These are phyloP conservation scores for Drosophila biarmipes DNA, from an alignment of 1,140 invertebrate genomes.

Conservation along the genomic window DNA sequence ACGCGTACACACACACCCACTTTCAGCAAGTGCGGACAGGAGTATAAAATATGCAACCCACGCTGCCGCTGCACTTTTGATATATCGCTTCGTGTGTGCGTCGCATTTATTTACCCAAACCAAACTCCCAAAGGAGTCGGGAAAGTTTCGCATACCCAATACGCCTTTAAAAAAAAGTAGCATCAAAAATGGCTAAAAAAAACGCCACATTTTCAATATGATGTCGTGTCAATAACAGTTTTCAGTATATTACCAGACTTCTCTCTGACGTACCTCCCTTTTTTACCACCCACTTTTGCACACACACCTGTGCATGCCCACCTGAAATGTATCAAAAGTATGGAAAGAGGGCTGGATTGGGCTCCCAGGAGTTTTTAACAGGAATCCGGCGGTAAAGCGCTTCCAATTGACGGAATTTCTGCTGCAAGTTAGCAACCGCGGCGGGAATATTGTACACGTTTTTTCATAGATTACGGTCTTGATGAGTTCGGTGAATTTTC, in stretches of 20 bases:
- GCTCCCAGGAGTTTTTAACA: conserved; percentile 22
- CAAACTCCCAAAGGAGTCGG: conserved; percentile 20
- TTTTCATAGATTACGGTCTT: conserved; percentile 7
- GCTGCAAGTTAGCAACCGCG: conserved; percentile 1
- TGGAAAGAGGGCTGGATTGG: not conserved
- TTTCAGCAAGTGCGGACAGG: conserved; percentile 32
- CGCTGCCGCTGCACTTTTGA: conserved; percentile 41
- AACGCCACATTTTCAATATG: conserved; percentile 73
- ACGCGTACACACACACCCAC: conserved; percentile 27
- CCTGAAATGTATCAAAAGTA: conserved; percentile 1
- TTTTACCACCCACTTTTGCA: not conserved
- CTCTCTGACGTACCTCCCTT: not conserved
- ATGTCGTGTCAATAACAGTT: conserved; percentile 80
- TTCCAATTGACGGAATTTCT: conserved; percentile 21
- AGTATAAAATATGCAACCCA: conserved; percentile 43
- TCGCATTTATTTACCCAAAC: conserved; percentile 75
- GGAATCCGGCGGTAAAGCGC: conserved; percentile 5
- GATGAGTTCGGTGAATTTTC: conserved; percentile 28
- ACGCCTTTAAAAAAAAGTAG: conserved; percentile 3
- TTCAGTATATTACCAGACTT: conserved; percentile 58
- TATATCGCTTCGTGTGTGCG: conserved; percentile 28
- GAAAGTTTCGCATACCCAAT: conserved; percentile 14
- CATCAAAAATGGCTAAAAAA: conserved; percentile 33
- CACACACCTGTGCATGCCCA: not conserved
- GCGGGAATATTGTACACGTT: not conserved